Conservation (phyloP, 2,113 vertebrate species). For the Sceloporus tristichus region DNA sequence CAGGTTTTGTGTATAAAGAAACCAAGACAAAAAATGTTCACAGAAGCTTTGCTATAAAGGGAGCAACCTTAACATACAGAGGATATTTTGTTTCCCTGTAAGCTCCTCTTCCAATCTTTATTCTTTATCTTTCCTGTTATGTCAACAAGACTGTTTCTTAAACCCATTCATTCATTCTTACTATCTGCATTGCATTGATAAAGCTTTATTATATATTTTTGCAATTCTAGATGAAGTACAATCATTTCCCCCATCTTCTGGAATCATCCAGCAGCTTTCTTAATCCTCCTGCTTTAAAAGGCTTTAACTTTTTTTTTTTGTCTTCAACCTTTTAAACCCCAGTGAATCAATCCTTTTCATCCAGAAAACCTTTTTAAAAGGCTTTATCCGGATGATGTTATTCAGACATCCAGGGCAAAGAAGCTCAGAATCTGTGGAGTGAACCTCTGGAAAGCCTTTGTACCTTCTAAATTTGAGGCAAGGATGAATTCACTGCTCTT, state of each 20-base stretch:
- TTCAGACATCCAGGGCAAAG: slow-evolving; percentile 34
- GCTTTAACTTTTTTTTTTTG: not conserved
- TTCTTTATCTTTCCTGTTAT: not conserved
- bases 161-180: slow-evolving; percentile 22
- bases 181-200: slow-evolving; percentile 28
- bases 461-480: not conserved
- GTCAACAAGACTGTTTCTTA: slow-evolving; percentile 27
- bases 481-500: not conserved
- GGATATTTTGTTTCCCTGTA: slow-evolving; percentile 10
- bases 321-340: slow-evolving; percentile 32
- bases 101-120: slow-evolving; percentile 13
- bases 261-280: slow-evolving; percentile 45
- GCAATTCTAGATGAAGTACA: slow-evolving; percentile 45
- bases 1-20: slow-evolving; percentile 1
- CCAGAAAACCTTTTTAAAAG: slow-evolving; percentile 42
- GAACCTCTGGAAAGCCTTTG: not conserved
- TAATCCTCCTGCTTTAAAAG: slow-evolving; percentile 42
- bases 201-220: slow-evolving; percentile 42
- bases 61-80: slow-evolving; percentile 25
- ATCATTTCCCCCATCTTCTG: slow-evolving; percentile 19
- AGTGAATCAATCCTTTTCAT: slow-evolving; percentile 49
- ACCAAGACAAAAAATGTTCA: not conserved
- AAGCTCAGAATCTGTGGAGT: not conserved
- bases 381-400: slow-evolving; percentile 62
- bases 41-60: not conserved